Evolutionary conservation across 2,888 invertebrate species (phyloP), one percentile per base, ranked within the genome.

Genomic region (Meliscaeva auricollis): DNA sequence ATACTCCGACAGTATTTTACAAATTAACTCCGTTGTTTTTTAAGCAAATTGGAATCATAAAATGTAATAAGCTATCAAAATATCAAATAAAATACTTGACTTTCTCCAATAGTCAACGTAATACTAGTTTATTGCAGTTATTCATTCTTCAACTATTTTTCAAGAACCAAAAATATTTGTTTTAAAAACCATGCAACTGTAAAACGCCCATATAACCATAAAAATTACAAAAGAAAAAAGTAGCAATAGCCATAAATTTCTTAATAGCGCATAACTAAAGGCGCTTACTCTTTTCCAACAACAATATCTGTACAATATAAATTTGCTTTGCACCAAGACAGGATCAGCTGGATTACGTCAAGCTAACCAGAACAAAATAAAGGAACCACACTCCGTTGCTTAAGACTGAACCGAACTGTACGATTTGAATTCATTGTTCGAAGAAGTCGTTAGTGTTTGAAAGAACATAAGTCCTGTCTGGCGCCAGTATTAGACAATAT

Each of bases 401-500:
- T 32, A 52, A n/a, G 60, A 58, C 7, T 8, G 2, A 38, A 38
- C 4, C 22, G n/a, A 26, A 62, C 22, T 13, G 8, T 22, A 35
- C 26, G 9, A 38, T 3, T 48, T 35, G 15, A 17, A 15, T 62
- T 62, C 48, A 52, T 68, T 68, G 66, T 84, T 84, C 75, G 38
- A 76, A 75, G 68, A 66, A 84, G 72, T 84, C 84, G 80, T 84
- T 80, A 84, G 84, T 76, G 84, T 60, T 38, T 4, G 3, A 26
- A 41, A 44, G 46, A 88, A 66, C 89, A 89, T 89, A 88, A 90
- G 90, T 89, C 88, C 89, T 89, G 91, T 91, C 91, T 91, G 91
- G 91, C 92, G 91, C 92, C 91, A 92, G 91, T 89, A 91, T 91
- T 91, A 91, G 89, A 89, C 75, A 84, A 80, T 84, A 66, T 66